Evolutionary conservation across 1,140 invertebrate genomes (phyloP).

Genomic region (Sitophilus oryzae): DNA sequence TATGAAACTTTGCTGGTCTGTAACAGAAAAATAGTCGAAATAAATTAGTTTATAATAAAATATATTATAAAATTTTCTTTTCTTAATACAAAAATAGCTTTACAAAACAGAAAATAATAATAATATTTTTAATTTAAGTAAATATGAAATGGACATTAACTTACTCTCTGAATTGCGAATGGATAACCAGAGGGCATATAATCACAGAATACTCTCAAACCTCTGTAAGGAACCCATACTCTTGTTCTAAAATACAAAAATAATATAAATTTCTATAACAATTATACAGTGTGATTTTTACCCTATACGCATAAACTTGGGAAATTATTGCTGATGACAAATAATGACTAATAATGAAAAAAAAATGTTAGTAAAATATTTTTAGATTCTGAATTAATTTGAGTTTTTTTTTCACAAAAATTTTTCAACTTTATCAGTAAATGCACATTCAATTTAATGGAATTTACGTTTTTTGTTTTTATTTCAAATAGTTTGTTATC

Average conservation of each 20-base stretch:
- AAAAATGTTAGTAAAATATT: too few relatives aligned
- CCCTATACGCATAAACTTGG: too few relatives aligned
- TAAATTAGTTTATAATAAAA: not conserved
- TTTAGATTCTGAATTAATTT: too few relatives aligned
- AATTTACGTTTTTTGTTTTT: too few relatives aligned
- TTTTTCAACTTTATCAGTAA: too few relatives aligned
- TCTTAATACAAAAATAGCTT: not conserved
- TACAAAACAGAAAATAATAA: not conserved
- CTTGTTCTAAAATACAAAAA: conserved; percentile 14
- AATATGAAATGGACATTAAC: not conserved
- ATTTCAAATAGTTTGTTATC: too few relatives aligned
- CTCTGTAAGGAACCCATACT: conserved; percentile 26
- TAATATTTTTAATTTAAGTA: not conserved
- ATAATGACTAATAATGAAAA: too few relatives aligned
- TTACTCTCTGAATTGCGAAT: conserved; percentile 25
- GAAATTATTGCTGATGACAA: too few relatives aligned
- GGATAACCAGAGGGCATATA: conserved; percentile 24
- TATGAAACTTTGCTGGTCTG: conserved; percentile 20
- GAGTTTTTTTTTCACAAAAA: too few relatives aligned
- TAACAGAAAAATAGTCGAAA: conserved; percentile 4
- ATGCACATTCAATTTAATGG: too few relatives aligned
- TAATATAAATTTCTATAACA: not conserved
- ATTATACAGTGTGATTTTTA: too few relatives aligned
- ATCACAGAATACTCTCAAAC: conserved; percentile 22
- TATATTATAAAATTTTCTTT: not conserved